Conservation (phyloP, 1,140 invertebrate species). For the Stegodyphus mimosarum region DNA sequence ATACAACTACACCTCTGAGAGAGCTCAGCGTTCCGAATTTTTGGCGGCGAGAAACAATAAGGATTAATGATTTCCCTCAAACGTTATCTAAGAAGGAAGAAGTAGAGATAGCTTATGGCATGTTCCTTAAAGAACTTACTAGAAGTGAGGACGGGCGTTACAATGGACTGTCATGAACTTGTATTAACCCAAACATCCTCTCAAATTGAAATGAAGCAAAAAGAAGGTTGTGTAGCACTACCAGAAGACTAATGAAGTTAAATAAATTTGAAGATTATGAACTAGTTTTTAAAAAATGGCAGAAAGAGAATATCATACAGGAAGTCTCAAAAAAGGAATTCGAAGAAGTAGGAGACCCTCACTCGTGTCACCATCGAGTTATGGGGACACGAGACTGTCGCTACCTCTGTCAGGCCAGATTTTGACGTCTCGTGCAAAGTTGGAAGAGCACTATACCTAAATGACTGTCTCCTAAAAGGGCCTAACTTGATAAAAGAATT, state of each 20-base stretch:
- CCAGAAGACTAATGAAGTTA: background rate
- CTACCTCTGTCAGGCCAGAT: slow-evolving; percentile 62
- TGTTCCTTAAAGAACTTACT: background rate
- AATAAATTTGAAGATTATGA: background rate
- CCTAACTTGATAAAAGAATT: slow-evolving; percentile 18
- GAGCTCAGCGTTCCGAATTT: background rate
- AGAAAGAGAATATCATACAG: background rate
- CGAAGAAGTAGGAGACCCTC: background rate
- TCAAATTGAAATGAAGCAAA: background rate
- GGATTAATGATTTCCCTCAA: background rate
- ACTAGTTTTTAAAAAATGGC: background rate
- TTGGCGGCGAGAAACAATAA: background rate
- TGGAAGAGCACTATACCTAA: slow-evolving; percentile 37
- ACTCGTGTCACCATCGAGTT: background rate
- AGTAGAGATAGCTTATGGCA: background rate
- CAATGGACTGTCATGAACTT: background rate
- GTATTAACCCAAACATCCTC: background rate
- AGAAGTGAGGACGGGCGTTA: background rate
- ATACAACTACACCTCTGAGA: background rate
- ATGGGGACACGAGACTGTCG: background rate
- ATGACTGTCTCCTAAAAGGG: background rate
- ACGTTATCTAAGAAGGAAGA: background rate
- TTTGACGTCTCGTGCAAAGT: slow-evolving; percentile 63
- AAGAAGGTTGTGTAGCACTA: background rate
- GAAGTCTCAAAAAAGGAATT: background rate